Conservation (phyloP, 2,888 invertebrate species). For the Acrocera orbiculus region DNA sequence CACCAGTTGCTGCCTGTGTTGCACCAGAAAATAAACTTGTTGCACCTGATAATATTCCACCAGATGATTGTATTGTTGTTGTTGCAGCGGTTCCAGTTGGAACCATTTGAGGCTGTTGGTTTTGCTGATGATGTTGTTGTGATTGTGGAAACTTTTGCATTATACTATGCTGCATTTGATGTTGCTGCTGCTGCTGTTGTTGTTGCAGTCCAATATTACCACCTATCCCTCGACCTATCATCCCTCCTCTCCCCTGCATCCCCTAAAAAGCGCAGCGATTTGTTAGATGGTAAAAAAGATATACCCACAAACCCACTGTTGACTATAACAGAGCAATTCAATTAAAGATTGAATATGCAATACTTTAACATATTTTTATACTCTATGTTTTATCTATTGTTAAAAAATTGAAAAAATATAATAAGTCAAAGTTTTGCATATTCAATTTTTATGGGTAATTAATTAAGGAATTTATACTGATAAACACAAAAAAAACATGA, state of each 20-base stretch:
- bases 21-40: slow-evolving; percentile 32
- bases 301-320: slow-evolving; percentile 14
- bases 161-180: slow-evolving; percentile 14
- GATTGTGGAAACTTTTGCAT: slow-evolving; percentile 18
- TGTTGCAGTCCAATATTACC: slow-evolving; percentile 32
- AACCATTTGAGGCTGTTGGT: slow-evolving; percentile 26
- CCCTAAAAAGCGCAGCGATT: slow-evolving; percentile 27
- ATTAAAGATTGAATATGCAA: slow-evolving; percentile 9
- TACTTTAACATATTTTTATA: slow-evolving; percentile 1
- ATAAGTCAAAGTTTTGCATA: too few relatives aligned
- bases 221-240: slow-evolving; percentile 29
- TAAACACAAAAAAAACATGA: too few relatives aligned
- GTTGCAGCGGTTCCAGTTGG: too few relatives aligned
- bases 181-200: slow-evolving; percentile 15
- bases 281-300: slow-evolving; percentile 12
- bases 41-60: slow-evolving; percentile 30
- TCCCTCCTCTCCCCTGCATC: slow-evolving; percentile 42
- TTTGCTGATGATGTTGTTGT: slow-evolving; percentile 18
- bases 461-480: too few relatives aligned
- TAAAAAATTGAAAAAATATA: too few relatives aligned
- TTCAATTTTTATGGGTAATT: too few relatives aligned
- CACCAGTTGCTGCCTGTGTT: slow-evolving; percentile 32
- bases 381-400: too few relatives aligned
- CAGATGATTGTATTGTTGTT: slow-evolving; percentile 25
- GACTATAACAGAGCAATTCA: slow-evolving; percentile 5